A percentile compares a stretch with the other conserved stretches of the same genome.
phyloP scores from a whole-genome alignment of 2,113 vertebrate species.

The Ptilonorhynchus violaceus region DNA sequence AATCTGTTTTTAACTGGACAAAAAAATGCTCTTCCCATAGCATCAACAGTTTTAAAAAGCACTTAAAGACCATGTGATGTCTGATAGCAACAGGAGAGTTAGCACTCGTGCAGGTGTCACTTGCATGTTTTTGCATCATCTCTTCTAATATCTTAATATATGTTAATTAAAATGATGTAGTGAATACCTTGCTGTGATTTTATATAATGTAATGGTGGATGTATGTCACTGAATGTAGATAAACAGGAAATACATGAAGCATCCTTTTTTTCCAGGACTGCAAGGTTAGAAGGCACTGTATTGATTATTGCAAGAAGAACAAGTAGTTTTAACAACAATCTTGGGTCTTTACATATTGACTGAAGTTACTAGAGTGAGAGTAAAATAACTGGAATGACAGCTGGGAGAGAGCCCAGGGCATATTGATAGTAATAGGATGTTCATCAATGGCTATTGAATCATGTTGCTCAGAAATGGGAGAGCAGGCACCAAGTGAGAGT shows the following conservation, averaged over 20 bases:
- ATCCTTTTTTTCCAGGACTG: neutral
- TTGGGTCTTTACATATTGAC: neutral
- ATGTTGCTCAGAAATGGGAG: neutral
- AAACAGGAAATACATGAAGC: neutral
- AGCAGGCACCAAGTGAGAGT: neutral
- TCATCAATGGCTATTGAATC: neutral
- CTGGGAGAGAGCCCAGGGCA: neutral
- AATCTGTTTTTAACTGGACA: neutral
- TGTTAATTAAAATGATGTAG: neutral
- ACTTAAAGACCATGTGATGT: neutral
- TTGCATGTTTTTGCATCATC: neutral
- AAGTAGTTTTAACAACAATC: neutral
- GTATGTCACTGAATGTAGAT: neutral
- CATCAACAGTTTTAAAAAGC: neutral
- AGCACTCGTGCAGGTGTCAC: neutral
- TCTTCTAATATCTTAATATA: neutral
- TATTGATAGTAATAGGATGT: neutral
- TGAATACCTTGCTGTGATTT: neutral
- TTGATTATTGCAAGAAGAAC: neutral
- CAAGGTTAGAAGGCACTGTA: neutral
- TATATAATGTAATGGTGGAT: neutral
- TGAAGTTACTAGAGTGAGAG: neutral
- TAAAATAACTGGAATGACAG: neutral
- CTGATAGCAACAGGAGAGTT: neutral
- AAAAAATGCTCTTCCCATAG: neutral